Evolutionary conservation across 2,113 vertebrate species (phyloP), one percentile per base, ranked within the genome.

Genomic region (Rhinogobius similis): DNA sequence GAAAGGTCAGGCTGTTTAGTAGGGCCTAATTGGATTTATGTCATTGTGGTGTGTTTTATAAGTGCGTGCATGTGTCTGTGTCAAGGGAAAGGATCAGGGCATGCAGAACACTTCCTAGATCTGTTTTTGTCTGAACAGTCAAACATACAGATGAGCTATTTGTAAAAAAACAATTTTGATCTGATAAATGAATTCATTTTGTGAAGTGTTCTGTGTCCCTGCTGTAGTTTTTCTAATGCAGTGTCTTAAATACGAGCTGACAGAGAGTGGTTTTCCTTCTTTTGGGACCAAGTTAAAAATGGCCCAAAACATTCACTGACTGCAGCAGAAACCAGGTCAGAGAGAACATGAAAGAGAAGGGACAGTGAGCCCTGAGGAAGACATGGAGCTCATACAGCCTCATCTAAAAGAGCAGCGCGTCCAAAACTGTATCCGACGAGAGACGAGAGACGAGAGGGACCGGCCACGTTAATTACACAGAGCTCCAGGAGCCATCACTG

Each of bases 381-480:
- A 80, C 81, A 72, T 65, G 44, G 65, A 73, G 84, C 73, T 77
- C 44, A 41, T 69, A 61, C 36, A 62, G 71, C 52, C 75, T 56
- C 82, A 83, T 84, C 85, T 82, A 89, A 81, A 82, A 90, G 85
- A 72, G 75, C 50, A 14, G 70, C 83, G 66, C 77, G 78, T 72
- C 75, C 53, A 26, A 75, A 82, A 75, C 82, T 65, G 82, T 75
- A 72, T 2, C 67, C 78, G 84, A 85, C 71, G 32, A 36, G 79
- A 89, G 86, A 91, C 90, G 87, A 90, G 90, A 77, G 14, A 44
- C 43, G 5, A 7, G 90, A 77, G 86, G 88, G 83, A 86, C 85
- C 65, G 79, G 86, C 82, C 87, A 86, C 86, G 88, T 90, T 90
- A 91, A 90, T 90, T 90, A 91, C 86, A 90, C 73, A 74, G 75